Conservation (phyloP, 2,113 vertebrate genomes). For the Peucedramus taeniatus region DNA sequence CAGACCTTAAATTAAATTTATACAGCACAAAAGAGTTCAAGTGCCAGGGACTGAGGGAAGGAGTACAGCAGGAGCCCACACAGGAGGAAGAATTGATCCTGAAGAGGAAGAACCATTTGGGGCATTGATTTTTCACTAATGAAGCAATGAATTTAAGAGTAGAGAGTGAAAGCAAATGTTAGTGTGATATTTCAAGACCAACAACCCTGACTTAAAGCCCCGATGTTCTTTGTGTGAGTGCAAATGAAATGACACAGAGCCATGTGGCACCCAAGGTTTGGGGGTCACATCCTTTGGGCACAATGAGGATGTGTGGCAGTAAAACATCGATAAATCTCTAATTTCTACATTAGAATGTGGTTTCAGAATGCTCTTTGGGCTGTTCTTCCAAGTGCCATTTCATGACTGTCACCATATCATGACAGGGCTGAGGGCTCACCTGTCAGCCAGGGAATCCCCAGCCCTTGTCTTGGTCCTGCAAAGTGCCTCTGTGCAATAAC, state of each 20-base stretch:
- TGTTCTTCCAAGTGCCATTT: neutral
- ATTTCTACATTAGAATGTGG: neutral
- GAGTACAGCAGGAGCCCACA: neutral
- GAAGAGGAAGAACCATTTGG: neutral
- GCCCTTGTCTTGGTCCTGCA: neutral
- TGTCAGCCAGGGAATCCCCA: neutral
- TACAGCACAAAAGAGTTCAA: neutral
- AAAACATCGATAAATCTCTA: neutral
- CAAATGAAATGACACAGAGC: neutral
- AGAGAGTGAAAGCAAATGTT: neutral
- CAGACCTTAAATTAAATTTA: neutral
- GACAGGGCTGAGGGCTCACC: neutral
- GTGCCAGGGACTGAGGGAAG: neutral
- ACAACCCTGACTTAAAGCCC: neutral
- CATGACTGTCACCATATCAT: neutral
- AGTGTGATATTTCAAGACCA: neutral
- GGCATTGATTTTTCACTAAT: neutral
- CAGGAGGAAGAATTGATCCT: neutral
- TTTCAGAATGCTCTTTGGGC: neutral
- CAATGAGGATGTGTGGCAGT: neutral
- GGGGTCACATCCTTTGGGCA: neutral
- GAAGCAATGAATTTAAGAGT: neutral
- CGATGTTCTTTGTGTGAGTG: neutral
- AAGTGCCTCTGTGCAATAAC: accelerated
- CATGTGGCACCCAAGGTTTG: neutral